Conservation (phyloP, 1,140 invertebrate genomes). For the Amphibalanus amphitrite region DNA sequence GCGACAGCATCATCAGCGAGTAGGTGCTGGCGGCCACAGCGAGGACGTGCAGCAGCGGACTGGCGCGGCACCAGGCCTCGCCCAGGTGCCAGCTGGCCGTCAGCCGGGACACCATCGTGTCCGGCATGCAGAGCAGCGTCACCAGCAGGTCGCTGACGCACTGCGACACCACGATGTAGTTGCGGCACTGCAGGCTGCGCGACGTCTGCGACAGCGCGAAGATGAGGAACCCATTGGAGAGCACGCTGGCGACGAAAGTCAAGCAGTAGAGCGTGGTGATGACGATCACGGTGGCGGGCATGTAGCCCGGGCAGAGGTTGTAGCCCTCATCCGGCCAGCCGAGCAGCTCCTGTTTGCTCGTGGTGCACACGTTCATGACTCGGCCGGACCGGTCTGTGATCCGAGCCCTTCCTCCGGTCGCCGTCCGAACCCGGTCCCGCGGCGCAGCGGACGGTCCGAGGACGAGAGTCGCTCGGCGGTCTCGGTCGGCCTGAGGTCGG, state of each 20-base stretch:
- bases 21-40: conserved; percentile 54
- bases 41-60: conserved; percentile 29
- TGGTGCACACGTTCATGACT: too few species aligned
- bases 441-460: neutral
- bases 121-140: conserved; percentile 39
- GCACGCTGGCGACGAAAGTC: neutral
- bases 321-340: too few species aligned
- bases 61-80: conserved; percentile 20
- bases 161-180: neutral
- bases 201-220: neutral
- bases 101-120: conserved; percentile 37
- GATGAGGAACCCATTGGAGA: neutral
- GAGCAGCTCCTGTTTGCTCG: too few species aligned
- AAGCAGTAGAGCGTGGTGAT: neutral
- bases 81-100: conserved; percentile 27
- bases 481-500: too few species aligned
- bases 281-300: neutral
- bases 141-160: conserved; percentile 38
- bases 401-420: neutral
- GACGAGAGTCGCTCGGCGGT: neutral
- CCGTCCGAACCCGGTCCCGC: too few species aligned
- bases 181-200: neutral
- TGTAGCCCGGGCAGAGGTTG: neutral
- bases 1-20: conserved; percentile 48
- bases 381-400: too few species aligned